These are phyloP conservation scores for Cantharis lateralis DNA, from an alignment of 2,888 invertebrate genomes.

Conservation along the genomic window DNA sequence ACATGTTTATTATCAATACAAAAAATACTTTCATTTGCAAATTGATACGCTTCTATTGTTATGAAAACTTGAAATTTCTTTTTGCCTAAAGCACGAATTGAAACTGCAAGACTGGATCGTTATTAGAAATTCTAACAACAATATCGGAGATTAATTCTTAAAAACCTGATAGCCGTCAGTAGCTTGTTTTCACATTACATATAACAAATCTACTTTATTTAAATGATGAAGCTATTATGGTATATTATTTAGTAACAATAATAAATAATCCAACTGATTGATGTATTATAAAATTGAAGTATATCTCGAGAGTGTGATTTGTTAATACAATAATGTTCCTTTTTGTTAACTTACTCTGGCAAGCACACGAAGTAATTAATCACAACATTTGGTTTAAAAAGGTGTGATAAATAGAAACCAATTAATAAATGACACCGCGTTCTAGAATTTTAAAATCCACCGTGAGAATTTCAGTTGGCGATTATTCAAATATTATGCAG, in stretches of 20 bases:
- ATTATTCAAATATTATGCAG: neutral
- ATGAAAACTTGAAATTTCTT: neutral
- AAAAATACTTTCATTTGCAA: constrained; percentile 2
- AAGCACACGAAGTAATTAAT: neutral
- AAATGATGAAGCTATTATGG: neutral
- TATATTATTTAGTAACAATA: neutral
- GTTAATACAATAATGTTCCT: neutral
- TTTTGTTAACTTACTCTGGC: neutral
- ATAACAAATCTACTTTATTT: neutral
- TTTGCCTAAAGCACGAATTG: neutral
- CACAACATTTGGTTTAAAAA: neutral
- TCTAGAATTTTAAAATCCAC: neutral
- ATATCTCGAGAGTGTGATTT: neutral
- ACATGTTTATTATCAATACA: neutral
- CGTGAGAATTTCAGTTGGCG: neutral
- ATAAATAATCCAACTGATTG: neutral
- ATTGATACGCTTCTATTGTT: constrained; percentile 2
- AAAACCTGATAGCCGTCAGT: neutral
- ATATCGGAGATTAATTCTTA: neutral
- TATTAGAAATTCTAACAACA: constrained; percentile 1
- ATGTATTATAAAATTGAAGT: neutral
- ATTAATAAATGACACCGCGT: neutral
- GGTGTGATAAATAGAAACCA: neutral
- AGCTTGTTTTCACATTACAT: neutral
- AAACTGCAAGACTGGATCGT: neutral